Percentiles rank a stretch among this genome's conserved stretches.
Evolutionary conservation across 2,888 invertebrate genomes (phyloP).

Genomic region (Chalcosyrphus nemorum): DNA sequence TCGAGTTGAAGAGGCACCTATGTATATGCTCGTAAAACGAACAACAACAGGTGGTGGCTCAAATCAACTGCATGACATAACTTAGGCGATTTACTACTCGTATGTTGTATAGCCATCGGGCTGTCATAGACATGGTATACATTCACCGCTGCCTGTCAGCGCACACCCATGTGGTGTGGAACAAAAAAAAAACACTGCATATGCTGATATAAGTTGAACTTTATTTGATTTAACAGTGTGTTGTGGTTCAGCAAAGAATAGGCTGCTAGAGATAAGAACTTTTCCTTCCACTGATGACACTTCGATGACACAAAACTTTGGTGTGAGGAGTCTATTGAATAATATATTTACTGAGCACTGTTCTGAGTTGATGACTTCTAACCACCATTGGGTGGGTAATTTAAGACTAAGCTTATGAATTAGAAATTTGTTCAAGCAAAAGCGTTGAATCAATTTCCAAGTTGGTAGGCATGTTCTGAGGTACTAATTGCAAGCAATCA

Average conservation of each 20-base stretch:
- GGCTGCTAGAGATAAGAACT: slow-evolving; percentile 8
- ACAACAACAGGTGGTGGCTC: slow-evolving; percentile 49
- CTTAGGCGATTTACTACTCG: slow-evolving; percentile 36
- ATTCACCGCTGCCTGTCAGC: neutral
- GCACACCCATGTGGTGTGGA: slow-evolving; percentile 7
- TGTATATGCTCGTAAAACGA: slow-evolving; percentile 21
- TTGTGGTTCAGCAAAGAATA: neutral
- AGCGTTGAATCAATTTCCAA: neutral
- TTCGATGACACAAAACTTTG: slow-evolving; percentile 31
- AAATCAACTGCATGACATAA: slow-evolving; percentile 50
- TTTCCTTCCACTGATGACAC: neutral
- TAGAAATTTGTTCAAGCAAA: neutral
- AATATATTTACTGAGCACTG: neutral
- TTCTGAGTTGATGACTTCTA: slow-evolving; percentile 2
- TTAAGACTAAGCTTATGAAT: neutral
- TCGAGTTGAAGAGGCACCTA: slow-evolving; percentile 44
- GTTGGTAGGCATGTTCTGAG: too few relatives aligned
- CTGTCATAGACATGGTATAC: neutral
- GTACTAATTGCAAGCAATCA: too few relatives aligned
- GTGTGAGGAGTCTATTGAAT: slow-evolving; percentile 4
- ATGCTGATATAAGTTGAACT: neutral
- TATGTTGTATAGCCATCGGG: neutral
- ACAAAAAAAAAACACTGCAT: neutral
- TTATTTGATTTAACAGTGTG: neutral
- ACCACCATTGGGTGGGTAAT: neutral